Conservation (phyloP, 2,888 invertebrate genomes). For the Priocnemis perturbator region DNA sequence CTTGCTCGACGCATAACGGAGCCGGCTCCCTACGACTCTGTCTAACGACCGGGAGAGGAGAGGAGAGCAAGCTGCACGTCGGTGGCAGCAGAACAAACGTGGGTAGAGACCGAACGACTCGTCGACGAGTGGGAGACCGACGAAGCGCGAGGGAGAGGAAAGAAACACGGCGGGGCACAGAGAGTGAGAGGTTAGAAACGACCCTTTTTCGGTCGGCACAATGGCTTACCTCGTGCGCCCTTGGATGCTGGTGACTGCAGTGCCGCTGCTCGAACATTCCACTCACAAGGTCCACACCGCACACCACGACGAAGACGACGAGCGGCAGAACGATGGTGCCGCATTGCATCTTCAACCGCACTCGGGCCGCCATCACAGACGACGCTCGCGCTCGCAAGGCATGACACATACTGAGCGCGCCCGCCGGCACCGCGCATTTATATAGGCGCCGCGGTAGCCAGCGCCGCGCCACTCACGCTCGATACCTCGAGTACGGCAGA, state of each 20-base stretch:
- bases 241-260: slow-evolving; percentile 82
- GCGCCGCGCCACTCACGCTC: slow-evolving; percentile 56
- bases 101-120: neutral
- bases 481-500: slow-evolving; percentile 48
- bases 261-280: slow-evolving; percentile 71
- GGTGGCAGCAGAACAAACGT: neutral
- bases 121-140: neutral
- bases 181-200: neutral
- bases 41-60: no score
- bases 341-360: slow-evolving; percentile 73
- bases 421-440: slow-evolving; percentile 61
- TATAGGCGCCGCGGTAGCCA: slow-evolving; percentile 59
- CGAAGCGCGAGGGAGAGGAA: neutral
- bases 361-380: slow-evolving; percentile 71
- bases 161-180: no score
- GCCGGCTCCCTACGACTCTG: no score
- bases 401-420: slow-evolving; percentile 71
- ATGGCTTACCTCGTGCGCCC: slow-evolving; percentile 81
- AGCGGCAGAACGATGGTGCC: slow-evolving; percentile 61
- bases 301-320: slow-evolving; percentile 63
- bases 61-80: no score
- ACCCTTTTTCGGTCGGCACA: neutral
- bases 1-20: no score
- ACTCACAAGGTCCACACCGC: slow-evolving; percentile 64
- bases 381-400: slow-evolving; percentile 63